phyloP scores from a whole-genome alignment of 2,888 invertebrate species.

The Hanleya hanleyi region DNA sequence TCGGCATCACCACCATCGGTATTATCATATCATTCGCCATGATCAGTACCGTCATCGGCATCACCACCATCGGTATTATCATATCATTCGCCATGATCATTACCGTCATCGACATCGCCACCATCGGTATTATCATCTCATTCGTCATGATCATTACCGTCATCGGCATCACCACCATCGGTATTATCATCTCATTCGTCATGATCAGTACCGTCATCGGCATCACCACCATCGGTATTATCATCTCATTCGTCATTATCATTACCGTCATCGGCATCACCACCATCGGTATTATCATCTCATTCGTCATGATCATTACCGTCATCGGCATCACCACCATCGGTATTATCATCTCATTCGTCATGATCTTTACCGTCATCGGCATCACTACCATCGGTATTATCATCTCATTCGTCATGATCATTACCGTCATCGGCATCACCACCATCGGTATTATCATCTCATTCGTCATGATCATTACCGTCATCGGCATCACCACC shows the following conservation, averaged over 20 bases:
- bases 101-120: too few relatives aligned
- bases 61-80: too few relatives aligned
- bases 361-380: background rate
- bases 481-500: background rate
- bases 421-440: background rate
- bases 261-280: background rate
- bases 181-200: too few relatives aligned
- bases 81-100: too few relatives aligned
- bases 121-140: too few relatives aligned
- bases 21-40: too few relatives aligned
- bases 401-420: background rate
- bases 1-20: background rate
- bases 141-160: too few relatives aligned
- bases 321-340: constrained; percentile 2
- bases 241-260: background rate
- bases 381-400: background rate
- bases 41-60: too few relatives aligned
- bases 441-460: background rate
- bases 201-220: background rate
- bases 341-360: background rate
- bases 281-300: background rate
- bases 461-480: background rate
- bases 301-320: background rate
- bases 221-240: background rate
- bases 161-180: too few relatives aligned